These are phyloP conservation scores for Helicoverpa zea DNA, from an alignment of 1,140 invertebrate species.

Conservation along the genomic window DNA sequence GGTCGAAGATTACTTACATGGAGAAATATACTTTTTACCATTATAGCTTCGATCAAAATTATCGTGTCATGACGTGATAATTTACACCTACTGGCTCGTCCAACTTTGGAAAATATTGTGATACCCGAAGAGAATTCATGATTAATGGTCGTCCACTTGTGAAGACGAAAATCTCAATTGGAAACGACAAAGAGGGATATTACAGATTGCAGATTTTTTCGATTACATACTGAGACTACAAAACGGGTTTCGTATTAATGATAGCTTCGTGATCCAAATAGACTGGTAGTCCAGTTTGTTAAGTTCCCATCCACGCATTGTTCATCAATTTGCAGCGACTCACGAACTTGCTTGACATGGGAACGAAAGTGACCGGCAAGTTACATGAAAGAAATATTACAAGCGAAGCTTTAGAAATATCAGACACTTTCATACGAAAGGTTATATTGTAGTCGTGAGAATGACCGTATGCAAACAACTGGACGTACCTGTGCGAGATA, in stretches of 20 bases:
- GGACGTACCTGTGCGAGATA: conserved; percentile 43
- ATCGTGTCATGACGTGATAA: conserved; percentile 32
- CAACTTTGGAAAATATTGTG: conserved; percentile 1
- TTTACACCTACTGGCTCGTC: conserved; percentile 5
- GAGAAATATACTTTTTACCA: conserved; percentile 33
- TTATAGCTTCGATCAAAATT: conserved; percentile 23
- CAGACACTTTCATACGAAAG: conserved; percentile 72
- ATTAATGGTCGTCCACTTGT: conserved; percentile 25
- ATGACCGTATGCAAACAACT: conserved; percentile 65
- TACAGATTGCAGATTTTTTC: not conserved
- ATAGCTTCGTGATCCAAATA: not conserved
- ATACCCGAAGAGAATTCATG: conserved; percentile 41
- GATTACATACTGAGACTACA: conserved; percentile 17
- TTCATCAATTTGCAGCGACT: conserved; percentile 63
- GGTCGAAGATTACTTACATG: conserved; percentile 55
- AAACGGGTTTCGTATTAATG: not conserved
- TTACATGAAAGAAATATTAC: conserved; percentile 62
- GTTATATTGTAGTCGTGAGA: conserved; percentile 76
- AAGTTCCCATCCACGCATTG: conserved; percentile 50
- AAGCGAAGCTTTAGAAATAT: conserved; percentile 65
- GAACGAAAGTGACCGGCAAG: conserved; percentile 63
- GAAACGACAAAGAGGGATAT: conserved; percentile 1
- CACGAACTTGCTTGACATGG: conserved; percentile 60
- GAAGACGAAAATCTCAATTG: conserved; percentile 13
- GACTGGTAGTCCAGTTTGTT: conserved; percentile 35